Evolutionary conservation across 2,888 invertebrate species (phyloP), one percentile per base, ranked within the genome.

Genomic region (Luffia ferchaultella): DNA sequence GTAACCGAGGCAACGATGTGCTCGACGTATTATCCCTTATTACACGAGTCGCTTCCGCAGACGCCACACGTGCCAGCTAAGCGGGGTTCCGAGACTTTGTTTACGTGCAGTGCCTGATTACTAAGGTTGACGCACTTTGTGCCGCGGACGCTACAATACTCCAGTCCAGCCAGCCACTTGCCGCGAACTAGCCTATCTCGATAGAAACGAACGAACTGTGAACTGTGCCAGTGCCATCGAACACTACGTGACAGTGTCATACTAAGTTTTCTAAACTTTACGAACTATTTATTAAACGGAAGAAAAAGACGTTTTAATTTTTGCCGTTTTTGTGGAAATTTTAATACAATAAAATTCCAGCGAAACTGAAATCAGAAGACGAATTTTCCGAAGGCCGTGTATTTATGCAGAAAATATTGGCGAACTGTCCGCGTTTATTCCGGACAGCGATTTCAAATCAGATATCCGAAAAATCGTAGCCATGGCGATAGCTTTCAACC

Each of bases 401-500:
- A 73, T 80, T 78, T 78, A 79, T 79, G 79, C 73, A 75, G 78
- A 76, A 67, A 70, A 76, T 72, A 76, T 70, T 72, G 62, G 66
- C 68, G 60, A 72, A 72, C 68, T 71, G 69, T 72, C 75, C 75
- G 70, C 73, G 76, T 65, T 82, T 76, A 65, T 75, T 77, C 71
- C 78, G 80, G 70, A 77, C 77, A 75, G 48, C 65, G 67, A 62
- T 61, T 59, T 60, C 19, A 20, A 18, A 44, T 16, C 19, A 20
- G 15, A 16, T 18, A 12, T 62, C 59, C 55, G 64, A 62, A 45
- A 58, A 18, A 20, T 20, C 43, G 20, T 70, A 76, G 75, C 76
- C 73, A 86, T 86, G 86, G 86, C 86, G 65, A 86, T 86, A 75
- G 86, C 85, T 59, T 86, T 86, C 70, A 82, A 85, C 72, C 65